phyloP scores from a whole-genome alignment of 2,888 invertebrate species.

The Dasysyrphus tricinctus region DNA sequence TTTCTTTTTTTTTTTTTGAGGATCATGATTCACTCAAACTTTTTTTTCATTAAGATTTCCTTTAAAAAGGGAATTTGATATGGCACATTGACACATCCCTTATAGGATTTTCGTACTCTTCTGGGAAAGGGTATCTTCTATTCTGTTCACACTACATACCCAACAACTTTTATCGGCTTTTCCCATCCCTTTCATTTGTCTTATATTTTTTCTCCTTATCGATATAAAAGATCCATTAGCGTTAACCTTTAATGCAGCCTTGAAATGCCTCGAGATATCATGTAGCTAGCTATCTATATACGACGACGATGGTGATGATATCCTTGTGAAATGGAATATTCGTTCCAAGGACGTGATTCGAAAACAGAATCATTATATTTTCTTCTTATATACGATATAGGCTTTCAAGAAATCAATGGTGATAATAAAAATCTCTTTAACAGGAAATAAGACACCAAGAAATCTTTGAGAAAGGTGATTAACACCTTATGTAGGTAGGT shows the following conservation, averaged over 20 bases:
- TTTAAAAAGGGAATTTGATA: background rate
- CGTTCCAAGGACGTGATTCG: conserved; percentile 16
- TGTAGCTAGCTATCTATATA: background rate
- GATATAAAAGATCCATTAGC: conserved; percentile 35
- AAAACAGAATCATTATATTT: conserved; percentile 3
- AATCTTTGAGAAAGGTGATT: conserved; percentile 3
- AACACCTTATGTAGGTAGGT: conserved; percentile 15
- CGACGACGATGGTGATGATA: conserved; percentile 14
- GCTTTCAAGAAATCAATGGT: conserved; percentile 27
- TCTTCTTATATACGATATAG: background rate
- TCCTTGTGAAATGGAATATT: conserved; percentile 20
- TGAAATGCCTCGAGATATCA: conserved; percentile 6
- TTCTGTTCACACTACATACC: background rate
- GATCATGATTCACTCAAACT: background rate
- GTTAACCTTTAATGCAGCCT: conserved; percentile 25
- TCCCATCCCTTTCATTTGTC: background rate
- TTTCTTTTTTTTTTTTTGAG: background rate
- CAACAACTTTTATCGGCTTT: background rate
- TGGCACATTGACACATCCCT: conserved; percentile 2
- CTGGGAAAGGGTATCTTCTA: background rate
- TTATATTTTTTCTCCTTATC: background rate
- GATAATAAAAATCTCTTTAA: conserved; percentile 31
- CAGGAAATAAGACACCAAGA: conserved; percentile 21
- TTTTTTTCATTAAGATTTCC: background rate
- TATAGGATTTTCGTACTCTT: background rate